phyloP scores from a whole-genome alignment of 2,888 invertebrate genomes.

The Aspidiotus destructor region DNA sequence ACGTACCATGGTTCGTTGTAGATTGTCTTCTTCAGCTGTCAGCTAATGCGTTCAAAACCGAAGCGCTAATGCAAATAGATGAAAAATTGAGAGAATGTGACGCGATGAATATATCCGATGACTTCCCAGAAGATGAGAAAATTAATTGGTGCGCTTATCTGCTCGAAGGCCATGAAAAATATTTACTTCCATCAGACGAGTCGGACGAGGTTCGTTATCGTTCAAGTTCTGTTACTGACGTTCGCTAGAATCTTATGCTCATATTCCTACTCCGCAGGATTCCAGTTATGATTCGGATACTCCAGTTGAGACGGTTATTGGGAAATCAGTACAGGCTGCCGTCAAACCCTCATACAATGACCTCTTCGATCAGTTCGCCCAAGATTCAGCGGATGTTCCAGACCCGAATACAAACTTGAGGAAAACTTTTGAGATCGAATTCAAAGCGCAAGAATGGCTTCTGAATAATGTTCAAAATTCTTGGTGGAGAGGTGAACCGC shows the following conservation, averaged over 20 bases:
- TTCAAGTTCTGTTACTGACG: too few species aligned
- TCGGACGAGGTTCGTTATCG: background rate
- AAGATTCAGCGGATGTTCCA: background rate
- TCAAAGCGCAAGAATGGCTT: conserved; percentile 7
- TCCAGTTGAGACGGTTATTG: background rate
- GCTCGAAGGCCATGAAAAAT: conserved; percentile 14
- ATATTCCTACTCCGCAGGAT: background rate
- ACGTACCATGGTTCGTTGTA: conserved; percentile 5
- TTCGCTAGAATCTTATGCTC: too few species aligned
- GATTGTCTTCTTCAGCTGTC: conserved; percentile 11
- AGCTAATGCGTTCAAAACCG: background rate
- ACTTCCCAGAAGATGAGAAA: conserved; percentile 14
- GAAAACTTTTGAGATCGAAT: background rate
- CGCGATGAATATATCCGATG: conserved; percentile 1
- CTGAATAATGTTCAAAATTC: conserved; percentile 9
- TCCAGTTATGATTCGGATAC: background rate
- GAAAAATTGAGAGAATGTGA: background rate
- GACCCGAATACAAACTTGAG: conserved; percentile 1
- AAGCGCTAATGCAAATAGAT: background rate
- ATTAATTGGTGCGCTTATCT: conserved; percentile 19
- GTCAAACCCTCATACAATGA: background rate
- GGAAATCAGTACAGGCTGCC: background rate
- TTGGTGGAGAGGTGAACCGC: conserved; percentile 15
- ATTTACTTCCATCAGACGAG: background rate
- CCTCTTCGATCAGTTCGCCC: conserved; percentile 1